Evolutionary conservation across 2,888 invertebrate species (phyloP).

Genomic region (Leptinotarsa juncta): DNA sequence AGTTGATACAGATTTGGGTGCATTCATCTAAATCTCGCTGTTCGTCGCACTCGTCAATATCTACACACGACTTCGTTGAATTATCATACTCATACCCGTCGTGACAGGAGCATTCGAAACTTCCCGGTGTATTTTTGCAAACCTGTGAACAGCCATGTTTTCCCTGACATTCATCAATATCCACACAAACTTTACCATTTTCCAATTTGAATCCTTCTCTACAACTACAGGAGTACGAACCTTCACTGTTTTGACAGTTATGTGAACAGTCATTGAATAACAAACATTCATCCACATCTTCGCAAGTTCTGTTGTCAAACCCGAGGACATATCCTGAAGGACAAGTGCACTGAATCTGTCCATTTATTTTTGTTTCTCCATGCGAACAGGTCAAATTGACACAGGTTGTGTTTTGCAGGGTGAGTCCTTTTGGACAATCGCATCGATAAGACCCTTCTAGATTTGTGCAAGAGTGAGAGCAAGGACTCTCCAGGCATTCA

Average conservation of each 20-base stretch:
- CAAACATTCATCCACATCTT: conserved; percentile 65
- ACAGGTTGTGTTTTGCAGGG: conserved; percentile 56
- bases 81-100: conserved; percentile 67
- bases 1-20: conserved; percentile 54
- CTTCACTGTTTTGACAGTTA: conserved; percentile 68
- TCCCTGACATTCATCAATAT: conserved; percentile 62
- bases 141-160: conserved; percentile 64
- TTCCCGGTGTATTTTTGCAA: conserved; percentile 65
- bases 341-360: conserved; percentile 62
- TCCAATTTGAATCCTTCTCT: conserved; percentile 66
- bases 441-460: conserved; percentile 73
- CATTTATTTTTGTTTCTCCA: conserved; percentile 58
- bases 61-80: conserved; percentile 67
- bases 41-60: conserved; percentile 60
- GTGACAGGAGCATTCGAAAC: conserved; percentile 72
- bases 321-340: conserved; percentile 62
- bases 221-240: conserved; percentile 71
- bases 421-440: conserved; percentile 56
- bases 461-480: conserved; percentile 72
- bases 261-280: conserved; percentile 66
- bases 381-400: conserved; percentile 60
- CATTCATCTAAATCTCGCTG: conserved; percentile 58
- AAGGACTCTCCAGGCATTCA: conserved; percentile 64
- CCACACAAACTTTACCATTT: conserved; percentile 56
- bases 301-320: conserved; percentile 61